Base-by-base conservation (phyloP, 2,113 vertebrate genomes). In the Barnardius zonarius region DNA sequence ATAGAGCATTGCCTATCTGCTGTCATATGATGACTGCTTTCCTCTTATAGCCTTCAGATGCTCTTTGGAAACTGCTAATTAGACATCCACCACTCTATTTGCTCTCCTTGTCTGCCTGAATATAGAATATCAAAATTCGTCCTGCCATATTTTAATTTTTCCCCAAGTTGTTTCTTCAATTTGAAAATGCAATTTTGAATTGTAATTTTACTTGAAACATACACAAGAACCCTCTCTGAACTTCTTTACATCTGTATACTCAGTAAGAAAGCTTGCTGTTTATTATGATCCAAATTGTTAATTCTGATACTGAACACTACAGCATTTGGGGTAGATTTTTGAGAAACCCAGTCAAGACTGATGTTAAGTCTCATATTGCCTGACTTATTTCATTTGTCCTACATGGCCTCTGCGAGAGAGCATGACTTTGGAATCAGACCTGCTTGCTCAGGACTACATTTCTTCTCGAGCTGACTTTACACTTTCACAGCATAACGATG, bases 381-480 rank as follows among this genome's bases (percentile, higher is more conserved):
- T 84, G 66, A 84, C 33, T 86, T 75, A 78, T 24, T 72, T 19
- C 28, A 37, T 85, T 93, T 90, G 48, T 80, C 31, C 82, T 69
- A 16, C 22, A 23, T n/a, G 33, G 48, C 19, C 12, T 69, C 59
- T 52, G 28, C 83, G 27, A 83, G 15, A 37, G 27, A 69, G 3
- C 20, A 70, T 62, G 92, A 85, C 49, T 31, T 25, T 35, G 5
- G 70, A 90, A 82, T 44, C 13, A 63, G 43, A 28, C 19, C 20
- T 79, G 13, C 57, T 73, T 55, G n/a, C n/a, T 63, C 28, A 48
- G 44, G 63, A 74, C 33, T 44, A 9, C 17, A 17, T 31, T 86
- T n/a, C 63, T 94, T 9, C 70, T 88, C 4, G 4, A 93, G 57
- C 57, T 90, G 88, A 90, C 39, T 92, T 88, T 57, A 83, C 63